A percentile compares a stretch with the other conserved stretches of the same genome.
phyloP scores from a whole-genome alignment of 1,140 invertebrate genomes.

The Drosophila eugracilis region DNA sequence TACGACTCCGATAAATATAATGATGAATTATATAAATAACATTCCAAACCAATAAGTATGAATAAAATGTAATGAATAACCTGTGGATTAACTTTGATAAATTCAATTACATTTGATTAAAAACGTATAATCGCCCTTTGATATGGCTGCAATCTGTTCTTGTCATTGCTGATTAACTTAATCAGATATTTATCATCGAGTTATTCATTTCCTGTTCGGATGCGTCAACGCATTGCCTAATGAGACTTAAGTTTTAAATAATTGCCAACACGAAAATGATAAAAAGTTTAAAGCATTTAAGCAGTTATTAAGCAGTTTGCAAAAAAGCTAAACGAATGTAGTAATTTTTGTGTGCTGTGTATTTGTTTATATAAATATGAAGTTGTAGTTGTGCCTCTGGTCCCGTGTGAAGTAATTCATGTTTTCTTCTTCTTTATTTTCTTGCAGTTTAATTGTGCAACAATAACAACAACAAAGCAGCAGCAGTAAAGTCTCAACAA shows the following conservation, averaged over 20 bases:
- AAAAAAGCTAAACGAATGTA: constrained; percentile 28
- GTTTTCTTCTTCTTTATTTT: constrained; percentile 19
- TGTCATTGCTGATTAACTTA: not conserved
- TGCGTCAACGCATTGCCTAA: constrained; percentile 18
- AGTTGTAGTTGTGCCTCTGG: constrained; percentile 6
- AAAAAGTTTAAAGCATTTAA: constrained; percentile 26
- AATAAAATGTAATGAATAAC: not conserved
- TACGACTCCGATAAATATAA: too few relatives aligned
- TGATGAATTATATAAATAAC: too few relatives aligned
- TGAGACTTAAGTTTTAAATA: constrained; percentile 33
- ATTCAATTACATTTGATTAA: not conserved
- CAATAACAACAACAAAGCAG: constrained; percentile 33
- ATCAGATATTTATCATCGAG: constrained; percentile 9
- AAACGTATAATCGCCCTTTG: not conserved
- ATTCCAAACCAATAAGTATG: too few relatives aligned
- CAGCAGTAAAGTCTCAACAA: constrained; percentile 54
- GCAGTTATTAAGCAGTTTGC: constrained; percentile 1
- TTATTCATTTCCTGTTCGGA: constrained; percentile 21
- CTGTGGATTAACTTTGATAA: not conserved
- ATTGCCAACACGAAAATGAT: constrained; percentile 24
- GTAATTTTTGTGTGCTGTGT: constrained; percentile 20
- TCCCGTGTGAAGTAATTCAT: constrained; percentile 43
- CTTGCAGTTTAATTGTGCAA: constrained; percentile 78
- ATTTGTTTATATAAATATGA: not conserved
- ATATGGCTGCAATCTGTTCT: not conserved